Evolutionary conservation across 2,797 vertebrate species (phyloP), one percentile per base, ranked within the genome.

Genomic region (Corythornis leucogaster): DNA sequence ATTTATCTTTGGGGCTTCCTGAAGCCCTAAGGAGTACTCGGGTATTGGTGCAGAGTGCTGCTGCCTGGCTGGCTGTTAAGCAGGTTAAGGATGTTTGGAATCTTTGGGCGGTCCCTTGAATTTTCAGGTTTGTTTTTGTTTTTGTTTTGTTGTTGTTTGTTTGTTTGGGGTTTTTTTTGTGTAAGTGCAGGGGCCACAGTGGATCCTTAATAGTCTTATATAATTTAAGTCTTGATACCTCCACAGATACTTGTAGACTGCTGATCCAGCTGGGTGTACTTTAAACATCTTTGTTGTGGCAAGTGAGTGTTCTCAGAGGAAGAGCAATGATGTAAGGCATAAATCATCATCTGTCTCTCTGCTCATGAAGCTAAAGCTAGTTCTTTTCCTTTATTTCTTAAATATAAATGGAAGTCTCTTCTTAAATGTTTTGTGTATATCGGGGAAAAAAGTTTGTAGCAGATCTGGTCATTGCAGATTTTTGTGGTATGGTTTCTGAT

Each of bases 11-110:
- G 38, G 38, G 38, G 69, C 31, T 76, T 33, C 21, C 48, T 71
- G 71, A 43, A 63, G n/a, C 8, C 18, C 17, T 24, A 43, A 40
- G 12, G 12, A 7, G 38, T 15, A 2, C n/a, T 55, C 2, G 2
- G 55, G 9, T 61, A 1, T 14, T 84, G 30, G 45, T 81, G 51
- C 58, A n/a, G 43, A 53, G 73, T 35, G 38, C 15, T 26, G 0
- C 31, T 2, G 0, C 24, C 57, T 38, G 43, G 9, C 57, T 38
- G 43, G 9, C 57, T 45, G n/a, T 48, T 57, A 5, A 2, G 12
- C 30, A 35, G 35, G n/a, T 20, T 40, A 67, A 31, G 53, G 13
- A 17, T 61, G 61, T 6, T 11, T 3, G 8, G n/a, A 38, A 9
- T 64, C 53, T 83, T 90, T 4, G 1, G 55, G 26, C 38, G 59